Evolutionary conservation across 2,113 vertebrate species (phyloP).

Genomic region (Sigmodon hispidus): DNA sequence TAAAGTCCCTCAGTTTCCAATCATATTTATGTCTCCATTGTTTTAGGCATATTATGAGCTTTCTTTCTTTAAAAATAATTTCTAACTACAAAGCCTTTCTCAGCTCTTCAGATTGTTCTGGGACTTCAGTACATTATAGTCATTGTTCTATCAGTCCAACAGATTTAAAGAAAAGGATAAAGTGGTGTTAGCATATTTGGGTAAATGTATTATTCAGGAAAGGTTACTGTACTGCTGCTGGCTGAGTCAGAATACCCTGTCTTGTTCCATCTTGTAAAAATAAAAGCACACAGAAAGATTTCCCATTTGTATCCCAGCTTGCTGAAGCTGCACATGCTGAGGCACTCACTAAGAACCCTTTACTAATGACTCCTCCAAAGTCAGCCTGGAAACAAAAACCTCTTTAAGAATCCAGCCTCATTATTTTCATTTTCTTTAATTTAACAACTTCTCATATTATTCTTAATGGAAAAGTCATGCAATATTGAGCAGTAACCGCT

Average conservation of each 20-base stretch:
- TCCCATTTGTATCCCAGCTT: slow-evolving; percentile 5
- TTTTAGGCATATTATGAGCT: background rate
- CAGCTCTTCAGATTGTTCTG: slow-evolving; percentile 32
- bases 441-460: slow-evolving; percentile 89
- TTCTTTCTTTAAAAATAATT: background rate
- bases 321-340: slow-evolving; percentile 13
- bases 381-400: slow-evolving; percentile 75
- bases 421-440: slow-evolving; percentile 90
- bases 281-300: slow-evolving; percentile 62
- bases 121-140: slow-evolving; percentile 1
- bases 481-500: slow-evolving; percentile 92
- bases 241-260: slow-evolving; percentile 41
- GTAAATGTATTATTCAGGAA: slow-evolving; percentile 68
- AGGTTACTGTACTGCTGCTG: slow-evolving; percentile 61
- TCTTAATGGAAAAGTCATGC: slow-evolving; percentile 92
- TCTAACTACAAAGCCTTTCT: background rate
- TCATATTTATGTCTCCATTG: background rate
- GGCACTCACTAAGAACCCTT: slow-evolving; percentile 66
- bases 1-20: background rate
- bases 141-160: slow-evolving; percentile 31
- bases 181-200: slow-evolving; percentile 63
- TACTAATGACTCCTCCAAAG: slow-evolving; percentile 73
- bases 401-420: slow-evolving; percentile 86
- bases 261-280: slow-evolving; percentile 76
- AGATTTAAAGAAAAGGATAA: slow-evolving; percentile 54